Evolutionary conservation across 2,797 vertebrate species (phyloP), one percentile per base, ranked within the genome.

Genomic region (Antrozous pallidus): DNA sequence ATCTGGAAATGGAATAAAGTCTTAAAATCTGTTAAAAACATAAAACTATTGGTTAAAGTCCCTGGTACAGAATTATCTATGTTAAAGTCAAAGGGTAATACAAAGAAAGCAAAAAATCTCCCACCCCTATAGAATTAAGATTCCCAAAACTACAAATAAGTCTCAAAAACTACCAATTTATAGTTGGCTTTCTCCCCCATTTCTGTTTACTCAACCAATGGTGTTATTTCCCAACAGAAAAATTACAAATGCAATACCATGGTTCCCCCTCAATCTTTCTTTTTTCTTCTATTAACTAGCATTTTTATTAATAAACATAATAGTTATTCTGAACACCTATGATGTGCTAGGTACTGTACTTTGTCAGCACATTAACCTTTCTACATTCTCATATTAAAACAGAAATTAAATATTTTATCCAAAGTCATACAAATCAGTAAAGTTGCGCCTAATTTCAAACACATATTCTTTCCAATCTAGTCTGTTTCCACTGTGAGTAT

Each of bases 401-500:
- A 82, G 69, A 85, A 91, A 94, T 58, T 36, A 90, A 45, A n/a
- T 40, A 78, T 84, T 87, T 86, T 75, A 89, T 13, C 70, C 63
- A 71, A 82, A 94, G 83, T 63, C 47, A 79, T 56, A 20, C 36
- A 96, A 90, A 94, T 95, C 54, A 85, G 33, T 86, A 88, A 94
- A 93, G 49, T 7, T 90, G 75, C 79, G 5, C 10, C 73, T 92
- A 89, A 95, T 73, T 78, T 38, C 54, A 81, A 93, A 86, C 77
- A 93, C 45, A 80, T 33, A 14, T 69, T 56, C 67, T n/a, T 89
- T 77, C 38, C 45, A 54, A 74, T 45, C 54, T 88, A 67, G 31
- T 74, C 63, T 83, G 47, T 36, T 90, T 67, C 71, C 73, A 70
- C 1, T 33, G 38, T 71, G 28, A 80, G 20, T 45, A 81, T 1